Evolutionary conservation across 2,113 vertebrate genomes (phyloP).

Genomic region (Syngnathus floridae): DNA sequence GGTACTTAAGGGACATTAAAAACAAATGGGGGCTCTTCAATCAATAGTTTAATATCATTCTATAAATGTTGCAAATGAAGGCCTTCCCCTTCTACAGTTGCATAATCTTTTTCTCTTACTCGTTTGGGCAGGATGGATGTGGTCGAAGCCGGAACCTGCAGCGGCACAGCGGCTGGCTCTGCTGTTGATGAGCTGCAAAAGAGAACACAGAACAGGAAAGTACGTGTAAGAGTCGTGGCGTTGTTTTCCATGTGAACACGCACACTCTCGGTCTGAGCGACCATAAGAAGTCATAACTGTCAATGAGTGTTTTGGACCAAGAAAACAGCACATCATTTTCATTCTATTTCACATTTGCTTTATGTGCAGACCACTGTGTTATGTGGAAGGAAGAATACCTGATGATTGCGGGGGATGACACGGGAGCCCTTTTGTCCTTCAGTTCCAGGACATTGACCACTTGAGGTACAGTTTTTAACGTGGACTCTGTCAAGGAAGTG

Average conservation of each 20-base stretch:
- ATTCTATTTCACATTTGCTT: background rate
- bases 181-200: slow-evolving; percentile 69
- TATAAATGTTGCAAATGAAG: background rate
- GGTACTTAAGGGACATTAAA: no score
- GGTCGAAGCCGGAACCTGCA: slow-evolving; percentile 71
- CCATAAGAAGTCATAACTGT: no score
- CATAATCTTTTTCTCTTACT: slow-evolving; percentile 49
- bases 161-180: slow-evolving; percentile 69
- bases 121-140: slow-evolving; percentile 74
- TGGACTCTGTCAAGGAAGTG: slow-evolving; percentile 80
- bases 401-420: slow-evolving; percentile 60
- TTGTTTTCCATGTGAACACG: background rate
- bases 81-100: background rate
- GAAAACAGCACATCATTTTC: no score
- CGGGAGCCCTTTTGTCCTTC: slow-evolving; percentile 64
- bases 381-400: slow-evolving; percentile 64
- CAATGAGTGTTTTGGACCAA: no score
- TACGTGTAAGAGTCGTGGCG: background rate
- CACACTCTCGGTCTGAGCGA: background rate
- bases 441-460: slow-evolving; percentile 88
- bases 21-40: no score
- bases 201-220: slow-evolving; percentile 2
- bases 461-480: slow-evolving; percentile 84
- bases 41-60: no score
- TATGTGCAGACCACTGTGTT: background rate